Conservation (phyloP, 2,113 vertebrate genomes). For the Triplophysa tibetana region DNA sequence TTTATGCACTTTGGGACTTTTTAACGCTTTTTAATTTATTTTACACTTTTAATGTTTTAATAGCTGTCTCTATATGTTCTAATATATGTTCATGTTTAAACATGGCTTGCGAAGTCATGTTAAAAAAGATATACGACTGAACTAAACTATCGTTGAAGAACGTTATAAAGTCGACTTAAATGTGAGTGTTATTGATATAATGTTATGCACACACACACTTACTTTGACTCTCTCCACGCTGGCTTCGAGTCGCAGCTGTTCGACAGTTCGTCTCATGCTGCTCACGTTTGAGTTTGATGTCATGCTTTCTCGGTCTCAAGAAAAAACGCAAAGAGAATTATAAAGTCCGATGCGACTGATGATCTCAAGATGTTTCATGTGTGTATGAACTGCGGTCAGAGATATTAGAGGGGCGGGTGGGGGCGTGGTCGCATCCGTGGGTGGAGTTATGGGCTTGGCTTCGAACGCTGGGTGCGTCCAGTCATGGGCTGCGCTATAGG, state of each 20-base stretch:
- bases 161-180: not conserved
- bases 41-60: too few species aligned
- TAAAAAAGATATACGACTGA: too few species aligned
- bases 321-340: not conserved
- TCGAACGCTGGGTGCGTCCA: not conserved
- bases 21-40: too few species aligned
- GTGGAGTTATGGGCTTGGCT: not conserved
- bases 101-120: too few species aligned
- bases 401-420: not conserved
- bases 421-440: not conserved
- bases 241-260: constrained; percentile 90
- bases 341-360: not conserved
- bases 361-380: not conserved
- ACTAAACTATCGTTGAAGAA: too few species aligned
- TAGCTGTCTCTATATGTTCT: too few species aligned
- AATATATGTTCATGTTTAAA: too few species aligned
- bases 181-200: not conserved
- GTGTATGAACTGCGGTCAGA: not conserved
- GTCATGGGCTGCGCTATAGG: too few species aligned
- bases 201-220: constrained; percentile 25
- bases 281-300: constrained; percentile 82
- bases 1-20: too few species aligned
- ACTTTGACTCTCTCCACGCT: constrained; percentile 91
- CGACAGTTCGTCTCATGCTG: constrained; percentile 83
- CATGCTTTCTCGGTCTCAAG: constrained; percentile 69